These are phyloP conservation scores for Apis laboriosa DNA, from an alignment of 1,140 invertebrate species.

Conservation along the genomic window DNA sequence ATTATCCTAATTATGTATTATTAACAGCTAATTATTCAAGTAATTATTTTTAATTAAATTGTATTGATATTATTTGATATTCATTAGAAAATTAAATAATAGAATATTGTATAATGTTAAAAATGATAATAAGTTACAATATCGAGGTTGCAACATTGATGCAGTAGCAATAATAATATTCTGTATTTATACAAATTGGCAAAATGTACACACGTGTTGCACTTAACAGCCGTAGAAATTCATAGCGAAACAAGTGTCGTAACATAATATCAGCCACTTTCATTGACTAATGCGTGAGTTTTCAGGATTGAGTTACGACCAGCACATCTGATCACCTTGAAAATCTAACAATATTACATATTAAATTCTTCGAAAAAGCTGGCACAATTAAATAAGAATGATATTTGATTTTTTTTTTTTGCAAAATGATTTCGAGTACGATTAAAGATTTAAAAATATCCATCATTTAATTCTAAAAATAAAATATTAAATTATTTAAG, in stretches of 20 bases:
- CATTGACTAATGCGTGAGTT: slow-evolving; percentile 17
- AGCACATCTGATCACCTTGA: slow-evolving; percentile 5
- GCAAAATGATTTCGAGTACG: not conserved
- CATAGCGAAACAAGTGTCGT: slow-evolving; percentile 33
- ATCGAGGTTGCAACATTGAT: not conserved
- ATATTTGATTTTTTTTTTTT: not conserved
- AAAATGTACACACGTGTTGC: not conserved
- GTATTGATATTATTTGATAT: not conserved
- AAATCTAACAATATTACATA: slow-evolving; percentile 21
- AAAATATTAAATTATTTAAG: not conserved
- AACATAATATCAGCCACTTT: slow-evolving; percentile 36
- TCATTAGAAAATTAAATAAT: not conserved
- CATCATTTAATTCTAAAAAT: not conserved
- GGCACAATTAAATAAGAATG: not conserved
- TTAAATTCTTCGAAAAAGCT: not conserved
- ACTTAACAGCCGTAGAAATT: slow-evolving; percentile 41
- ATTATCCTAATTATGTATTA: too few species aligned
- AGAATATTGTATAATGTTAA: not conserved
- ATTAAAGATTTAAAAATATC: not conserved
- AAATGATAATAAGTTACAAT: not conserved
- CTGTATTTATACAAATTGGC: too few species aligned
- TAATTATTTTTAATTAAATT: not conserved
- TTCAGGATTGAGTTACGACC: slow-evolving; percentile 29
- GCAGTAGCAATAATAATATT: not conserved
- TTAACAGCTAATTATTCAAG: too few species aligned